Percentiles rank a stretch among this genome's conserved stretches.
phyloP scores from a whole-genome alignment of 2,888 invertebrate genomes.

The Spialia ferax region DNA sequence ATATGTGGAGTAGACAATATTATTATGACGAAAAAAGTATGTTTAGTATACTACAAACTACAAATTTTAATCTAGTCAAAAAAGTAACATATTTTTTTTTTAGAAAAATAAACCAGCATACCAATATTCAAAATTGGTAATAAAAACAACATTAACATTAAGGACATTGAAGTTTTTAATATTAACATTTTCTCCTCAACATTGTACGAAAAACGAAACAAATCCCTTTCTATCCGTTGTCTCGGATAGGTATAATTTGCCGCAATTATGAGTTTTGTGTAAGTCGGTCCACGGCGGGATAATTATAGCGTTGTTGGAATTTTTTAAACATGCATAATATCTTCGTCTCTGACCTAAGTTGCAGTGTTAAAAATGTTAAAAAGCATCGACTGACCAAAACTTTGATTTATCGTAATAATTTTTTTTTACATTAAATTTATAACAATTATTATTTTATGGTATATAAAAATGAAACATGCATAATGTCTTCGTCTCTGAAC shows the following conservation, averaged over 20 bases:
- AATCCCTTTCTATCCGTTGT: constrained; percentile 37
- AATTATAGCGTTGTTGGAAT: constrained; percentile 39
- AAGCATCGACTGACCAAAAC: not conserved
- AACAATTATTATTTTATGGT: no score
- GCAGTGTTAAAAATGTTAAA: constrained; percentile 21
- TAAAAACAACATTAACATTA: not conserved
- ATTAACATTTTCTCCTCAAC: constrained; percentile 13
- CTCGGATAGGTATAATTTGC: constrained; percentile 38
- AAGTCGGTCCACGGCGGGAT: constrained; percentile 33
- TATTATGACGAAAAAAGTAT: no score
- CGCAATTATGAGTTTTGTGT: constrained; percentile 40
- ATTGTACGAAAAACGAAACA: constrained; percentile 24
- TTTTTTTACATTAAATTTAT: no score
- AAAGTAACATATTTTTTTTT: no score
- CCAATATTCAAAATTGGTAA: no score
- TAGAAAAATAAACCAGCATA: no score
- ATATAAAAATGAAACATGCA: no score
- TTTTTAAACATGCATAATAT: constrained; percentile 29
- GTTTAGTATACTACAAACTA: no score
- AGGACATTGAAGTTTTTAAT: not conserved
- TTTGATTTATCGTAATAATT: not conserved
- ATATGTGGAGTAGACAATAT: no score
- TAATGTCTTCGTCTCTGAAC: constrained; percentile 6
- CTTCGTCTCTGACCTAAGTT: constrained; percentile 5
- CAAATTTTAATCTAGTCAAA: no score